Base-by-base conservation (phyloP, 2,888 invertebrate genomes). In the Antitype chi region DNA sequence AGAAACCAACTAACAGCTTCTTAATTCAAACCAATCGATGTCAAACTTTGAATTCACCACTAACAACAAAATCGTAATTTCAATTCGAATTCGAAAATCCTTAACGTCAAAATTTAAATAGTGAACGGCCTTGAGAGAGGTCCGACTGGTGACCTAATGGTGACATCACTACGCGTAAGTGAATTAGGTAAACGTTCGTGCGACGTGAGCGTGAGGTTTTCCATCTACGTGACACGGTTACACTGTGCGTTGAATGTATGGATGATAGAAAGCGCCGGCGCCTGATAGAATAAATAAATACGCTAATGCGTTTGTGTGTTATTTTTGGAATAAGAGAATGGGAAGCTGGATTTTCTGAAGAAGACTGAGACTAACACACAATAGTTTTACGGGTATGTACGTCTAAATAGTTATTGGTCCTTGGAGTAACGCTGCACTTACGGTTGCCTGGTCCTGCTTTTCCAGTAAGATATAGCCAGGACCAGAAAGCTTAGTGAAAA, bases 111-210 rank as follows among this genome's bases (percentile, higher is more conserved):
- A 80, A 85, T 86, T 87, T 82, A 74, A 86, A 86, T 86, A 80
- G 81, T 78, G 69, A 84, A 71, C 70, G 86, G 55, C 91, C 90
- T 90, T 87, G 84, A 70, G 57, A 78, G 87, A 87, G 86, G 85
- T 85, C 86, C 74, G 73, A 81, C 69, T 82, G 85, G 86, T 88
- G 87, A 86, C 87, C 84, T 78, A 82, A 85, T 89, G 87, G 86
- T 88, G 91, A 91, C 90, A 91, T 91, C 91, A 91, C 84, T 85
- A 74, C 79, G 67, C 80, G 79, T 70, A 81, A 81, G 80, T 85
- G 70, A 87, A 87, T 90, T 89, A 89, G 83, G 82, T 86, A 87
- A 90, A 89, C 80, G 68, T 81, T 81, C 59, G 75, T 74, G 75
- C 74, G 76, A 60, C 52, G 70, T n/a, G 66, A 57, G 47, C 63